phyloP scores from a whole-genome alignment of 2,113 vertebrate species.

The Paedocypris sp. region DNA sequence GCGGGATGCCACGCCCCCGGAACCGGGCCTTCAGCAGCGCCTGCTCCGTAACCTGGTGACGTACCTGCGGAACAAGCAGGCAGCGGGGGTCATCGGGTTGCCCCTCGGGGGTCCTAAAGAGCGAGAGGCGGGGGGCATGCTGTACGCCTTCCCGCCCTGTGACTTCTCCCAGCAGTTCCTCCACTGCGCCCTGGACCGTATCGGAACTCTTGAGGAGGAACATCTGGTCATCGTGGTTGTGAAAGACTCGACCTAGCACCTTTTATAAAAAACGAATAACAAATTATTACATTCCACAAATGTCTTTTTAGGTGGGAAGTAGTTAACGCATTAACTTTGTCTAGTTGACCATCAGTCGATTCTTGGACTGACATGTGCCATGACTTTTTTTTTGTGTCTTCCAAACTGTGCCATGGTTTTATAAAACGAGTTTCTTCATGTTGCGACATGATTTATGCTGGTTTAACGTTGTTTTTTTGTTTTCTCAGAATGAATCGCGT shows the following conservation, averaged over 20 bases:
- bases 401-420: too few relatives aligned
- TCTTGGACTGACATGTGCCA: too few relatives aligned
- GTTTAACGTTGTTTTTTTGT: too few relatives aligned
- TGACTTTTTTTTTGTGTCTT: too few relatives aligned
- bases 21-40: conserved; percentile 85
- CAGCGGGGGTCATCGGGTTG: conserved; percentile 91
- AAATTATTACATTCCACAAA: not conserved
- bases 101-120: conserved; percentile 80
- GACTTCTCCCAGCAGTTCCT: conserved; percentile 95
- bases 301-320: not conserved
- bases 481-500: too few relatives aligned
- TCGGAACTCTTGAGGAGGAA: conserved; percentile 89
- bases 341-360: too few relatives aligned
- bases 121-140: conserved; percentile 79
- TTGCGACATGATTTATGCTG: too few relatives aligned
- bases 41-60: conserved; percentile 95
- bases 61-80: conserved; percentile 98
- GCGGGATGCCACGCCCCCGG: conserved; percentile 56
- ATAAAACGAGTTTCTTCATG: too few relatives aligned
- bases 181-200: conserved; percentile 79
- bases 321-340: too few relatives aligned
- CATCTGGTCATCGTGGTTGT: conserved; percentile 96
- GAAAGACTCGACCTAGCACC: conserved; percentile 74
- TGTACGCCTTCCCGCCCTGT: conserved; percentile 93
- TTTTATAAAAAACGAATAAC: too few relatives aligned